Conservation (phyloP, 2,797 vertebrate genomes). For the Lacerta agilis region DNA sequence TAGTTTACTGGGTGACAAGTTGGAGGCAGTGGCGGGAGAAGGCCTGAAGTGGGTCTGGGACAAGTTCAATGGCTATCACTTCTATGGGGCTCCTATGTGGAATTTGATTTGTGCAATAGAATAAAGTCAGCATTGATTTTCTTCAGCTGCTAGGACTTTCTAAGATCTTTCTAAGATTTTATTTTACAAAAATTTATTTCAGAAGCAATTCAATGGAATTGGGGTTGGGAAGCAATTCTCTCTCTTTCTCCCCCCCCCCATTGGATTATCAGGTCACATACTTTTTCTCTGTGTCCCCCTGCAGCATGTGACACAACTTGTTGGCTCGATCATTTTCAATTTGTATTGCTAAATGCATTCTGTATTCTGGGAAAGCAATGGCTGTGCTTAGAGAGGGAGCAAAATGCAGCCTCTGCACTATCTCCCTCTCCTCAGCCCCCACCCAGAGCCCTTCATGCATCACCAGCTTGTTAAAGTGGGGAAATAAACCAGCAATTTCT, state of each 20-base stretch:
- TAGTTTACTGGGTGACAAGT: background rate
- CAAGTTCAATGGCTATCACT: background rate
- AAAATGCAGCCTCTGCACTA: background rate
- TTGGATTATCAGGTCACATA: background rate
- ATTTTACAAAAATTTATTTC: background rate
- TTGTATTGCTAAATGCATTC: background rate
- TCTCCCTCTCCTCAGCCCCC: background rate
- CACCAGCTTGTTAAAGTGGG: fast-evolving
- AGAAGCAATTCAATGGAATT: background rate
- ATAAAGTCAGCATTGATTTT: background rate
- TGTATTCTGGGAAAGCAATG: background rate
- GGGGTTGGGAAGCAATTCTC: background rate
- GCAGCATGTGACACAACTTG: background rate
- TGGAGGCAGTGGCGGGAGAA: too few species aligned
- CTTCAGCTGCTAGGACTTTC: background rate
- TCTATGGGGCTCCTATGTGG: background rate
- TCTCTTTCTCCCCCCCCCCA: too few species aligned
- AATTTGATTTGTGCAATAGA: background rate
- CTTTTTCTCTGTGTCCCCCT: background rate
- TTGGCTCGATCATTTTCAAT: background rate
- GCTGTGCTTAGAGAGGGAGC: background rate
- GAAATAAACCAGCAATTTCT: background rate
- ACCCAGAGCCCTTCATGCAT: background rate
- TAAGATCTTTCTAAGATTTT: background rate
- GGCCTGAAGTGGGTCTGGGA: background rate